Evolutionary conservation across 2,113 vertebrate genomes (phyloP).

Genomic region (Seriola aureovittata): DNA sequence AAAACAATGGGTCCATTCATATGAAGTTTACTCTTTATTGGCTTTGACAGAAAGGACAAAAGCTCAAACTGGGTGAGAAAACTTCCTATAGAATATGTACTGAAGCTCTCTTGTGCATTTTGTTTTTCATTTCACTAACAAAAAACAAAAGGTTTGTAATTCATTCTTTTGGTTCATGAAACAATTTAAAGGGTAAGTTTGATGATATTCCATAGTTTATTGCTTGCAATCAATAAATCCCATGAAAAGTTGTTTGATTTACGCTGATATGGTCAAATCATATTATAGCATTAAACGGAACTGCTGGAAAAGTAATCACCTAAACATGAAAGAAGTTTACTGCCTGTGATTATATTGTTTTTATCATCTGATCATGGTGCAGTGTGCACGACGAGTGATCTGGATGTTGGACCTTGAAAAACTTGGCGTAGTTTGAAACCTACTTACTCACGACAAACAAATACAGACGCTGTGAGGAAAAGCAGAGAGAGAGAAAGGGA

Average conservation of each 20-base stretch:
- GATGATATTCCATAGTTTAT: no score
- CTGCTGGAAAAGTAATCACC: neutral
- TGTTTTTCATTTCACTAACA: neutral
- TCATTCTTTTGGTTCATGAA: neutral
- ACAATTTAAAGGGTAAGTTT: neutral
- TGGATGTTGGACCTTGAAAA: neutral
- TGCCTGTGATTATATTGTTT: neutral
- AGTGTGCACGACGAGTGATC: neutral
- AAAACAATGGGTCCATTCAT: conserved; percentile 52
- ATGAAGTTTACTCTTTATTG: conserved; percentile 27
- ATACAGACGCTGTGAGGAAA: neutral
- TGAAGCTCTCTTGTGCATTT: conserved; percentile 3
- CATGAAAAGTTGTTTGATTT: no score
- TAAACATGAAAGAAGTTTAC: neutral
- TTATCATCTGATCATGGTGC: neutral
- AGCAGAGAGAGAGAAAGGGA: neutral
- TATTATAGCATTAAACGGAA: no score
- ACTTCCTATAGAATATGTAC: neutral
- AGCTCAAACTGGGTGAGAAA: neutral
- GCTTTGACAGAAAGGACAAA: conserved; percentile 44
- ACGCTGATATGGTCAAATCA: no score
- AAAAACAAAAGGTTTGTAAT: neutral
- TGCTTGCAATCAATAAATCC: no score
- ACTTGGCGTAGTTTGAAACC: neutral
- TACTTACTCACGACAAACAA: no score